Base-by-base conservation (phyloP, 2,888 invertebrate genomes). In the Patella caerulea region DNA sequence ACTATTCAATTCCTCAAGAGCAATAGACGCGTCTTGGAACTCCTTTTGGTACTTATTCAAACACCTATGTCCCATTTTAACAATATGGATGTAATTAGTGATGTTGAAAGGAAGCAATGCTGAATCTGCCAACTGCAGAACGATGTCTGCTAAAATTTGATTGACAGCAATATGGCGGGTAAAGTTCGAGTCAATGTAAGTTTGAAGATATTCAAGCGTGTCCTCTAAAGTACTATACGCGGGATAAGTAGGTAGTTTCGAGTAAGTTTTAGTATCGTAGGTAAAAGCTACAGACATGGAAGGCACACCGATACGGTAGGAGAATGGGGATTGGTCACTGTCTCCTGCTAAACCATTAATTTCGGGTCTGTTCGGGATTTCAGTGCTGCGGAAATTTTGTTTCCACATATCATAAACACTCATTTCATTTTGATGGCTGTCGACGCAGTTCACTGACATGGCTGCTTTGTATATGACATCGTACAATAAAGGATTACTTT, bases 311-410 rank as follows among this genome's bases (percentile, higher is more conserved):
- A 90, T 84, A 70, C 86, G 86, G 83, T 90, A 91, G 45, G 88
- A 82, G 80, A 92, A 92, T 11, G 91, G 88, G 34, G 89, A 90
- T 77, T 91, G 91, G 79, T 92, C 92, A 82, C 91, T 91, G 81
- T 90, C 91, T 9, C 91, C 90, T 17, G 88, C 88, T 9, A 91
- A 79, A n/a, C 84, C 83, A 17, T 84, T 80, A 56, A 91, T 86
- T 79, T 90, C 90, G 83, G 82, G 81, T 69, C 78, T 54, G 14
- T 79, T 72, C 34, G 74, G 19, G 14, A 74, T 76, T 11, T 52
- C 77, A 4, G 74, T 73, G 53, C 78, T 79, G 9, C 83, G 85
- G 55, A 86, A 85, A 52, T 78, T 82, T 59, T 78, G 74, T 29
- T 72, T 53, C 89, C 89, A 89, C 76, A 84, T 82, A 53, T 87